phyloP scores from a whole-genome alignment of 1,140 invertebrate species.

The Bombus breviceps region DNA sequence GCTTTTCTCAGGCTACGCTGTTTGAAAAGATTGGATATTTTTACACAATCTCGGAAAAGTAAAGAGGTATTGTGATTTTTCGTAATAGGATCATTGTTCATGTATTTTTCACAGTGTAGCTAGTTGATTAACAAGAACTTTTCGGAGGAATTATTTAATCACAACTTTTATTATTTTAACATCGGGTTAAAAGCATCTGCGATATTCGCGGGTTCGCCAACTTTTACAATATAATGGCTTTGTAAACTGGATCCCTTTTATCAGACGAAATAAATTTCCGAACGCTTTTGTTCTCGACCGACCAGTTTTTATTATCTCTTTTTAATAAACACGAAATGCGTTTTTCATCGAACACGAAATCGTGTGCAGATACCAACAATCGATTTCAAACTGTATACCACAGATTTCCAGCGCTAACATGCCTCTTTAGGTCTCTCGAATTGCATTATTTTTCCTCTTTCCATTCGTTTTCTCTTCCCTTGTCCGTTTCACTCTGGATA shows the following conservation, averaged over 20 bases:
- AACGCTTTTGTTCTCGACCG: not conserved
- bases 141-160: not conserved
- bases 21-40: too few relatives aligned
- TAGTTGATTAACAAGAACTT: not conserved
- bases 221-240: constrained; percentile 15
- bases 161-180: not conserved
- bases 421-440: not conserved
- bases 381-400: not conserved
- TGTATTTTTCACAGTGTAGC: not conserved
- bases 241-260: not conserved
- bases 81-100: not conserved
- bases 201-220: not conserved
- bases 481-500: too few relatives aligned
- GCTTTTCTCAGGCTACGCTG: too few relatives aligned
- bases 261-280: constrained; percentile 14
- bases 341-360: constrained; percentile 12
- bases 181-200: not conserved
- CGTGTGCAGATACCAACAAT: not conserved
- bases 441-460: constrained; percentile 7
- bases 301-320: constrained; percentile 13
- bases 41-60: too few relatives aligned
- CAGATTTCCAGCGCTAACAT: constrained; percentile 13
- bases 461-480: not conserved
- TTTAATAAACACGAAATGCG: constrained; percentile 30
- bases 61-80: not conserved